Conservation (phyloP, 2,113 vertebrate genomes). For the Lonchura striata region DNA sequence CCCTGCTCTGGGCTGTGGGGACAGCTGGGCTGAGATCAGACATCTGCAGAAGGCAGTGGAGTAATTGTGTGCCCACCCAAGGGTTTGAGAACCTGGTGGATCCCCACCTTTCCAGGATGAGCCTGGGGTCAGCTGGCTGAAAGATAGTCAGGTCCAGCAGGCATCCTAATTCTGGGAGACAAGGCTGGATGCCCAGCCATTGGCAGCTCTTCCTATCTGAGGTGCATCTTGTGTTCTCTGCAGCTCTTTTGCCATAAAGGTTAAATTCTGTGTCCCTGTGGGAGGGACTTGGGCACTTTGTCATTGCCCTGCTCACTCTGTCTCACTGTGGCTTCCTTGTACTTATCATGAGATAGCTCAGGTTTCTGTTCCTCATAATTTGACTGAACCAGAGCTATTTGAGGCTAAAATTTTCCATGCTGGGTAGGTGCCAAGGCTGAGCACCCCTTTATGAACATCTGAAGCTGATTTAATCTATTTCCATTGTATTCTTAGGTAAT, state of each 20-base stretch:
- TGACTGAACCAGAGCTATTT: not conserved
- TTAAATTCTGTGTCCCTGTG: not conserved
- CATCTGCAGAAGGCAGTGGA: not conserved
- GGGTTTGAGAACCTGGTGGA: not conserved
- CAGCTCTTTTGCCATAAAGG: not conserved
- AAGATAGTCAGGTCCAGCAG: not conserved
- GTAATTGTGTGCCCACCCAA: not conserved
- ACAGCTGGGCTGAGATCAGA: not conserved
- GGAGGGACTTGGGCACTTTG: not conserved
- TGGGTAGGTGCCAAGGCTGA: not conserved
- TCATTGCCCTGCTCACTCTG: not conserved
- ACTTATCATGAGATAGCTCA: not conserved
- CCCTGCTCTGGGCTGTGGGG: rapidly evolving
- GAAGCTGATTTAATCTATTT: not conserved
- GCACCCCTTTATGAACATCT: not conserved
- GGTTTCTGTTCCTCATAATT: not conserved
- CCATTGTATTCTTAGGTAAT: not conserved
- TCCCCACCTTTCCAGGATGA: not conserved
- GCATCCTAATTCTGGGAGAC: not conserved
- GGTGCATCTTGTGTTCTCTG: not conserved
- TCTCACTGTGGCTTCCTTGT: not conserved
- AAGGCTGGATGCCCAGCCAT: not conserved
- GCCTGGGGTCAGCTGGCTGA: not conserved
- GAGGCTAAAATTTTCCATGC: conserved; percentile 4
- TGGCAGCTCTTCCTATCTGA: not conserved